These are phyloP conservation scores for Sebastiscus albofasciatus DNA, from an alignment of 2,797 vertebrate species.

Conservation along the genomic window DNA sequence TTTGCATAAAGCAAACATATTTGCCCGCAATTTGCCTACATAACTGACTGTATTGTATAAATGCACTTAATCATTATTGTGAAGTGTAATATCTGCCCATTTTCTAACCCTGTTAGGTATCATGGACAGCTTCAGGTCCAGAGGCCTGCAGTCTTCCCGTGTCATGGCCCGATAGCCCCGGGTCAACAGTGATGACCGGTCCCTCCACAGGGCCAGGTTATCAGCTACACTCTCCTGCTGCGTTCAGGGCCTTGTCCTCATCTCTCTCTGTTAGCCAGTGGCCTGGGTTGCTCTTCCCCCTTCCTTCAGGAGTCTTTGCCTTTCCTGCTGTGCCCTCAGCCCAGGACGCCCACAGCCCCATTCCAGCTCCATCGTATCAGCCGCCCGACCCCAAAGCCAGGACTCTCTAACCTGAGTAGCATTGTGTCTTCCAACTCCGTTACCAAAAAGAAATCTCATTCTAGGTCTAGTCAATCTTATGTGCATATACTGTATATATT, in stretches of 20 bases:
- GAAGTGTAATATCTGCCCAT: slow-evolving; percentile 16
- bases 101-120: slow-evolving; percentile 76
- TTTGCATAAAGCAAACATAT: no score
- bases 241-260: slow-evolving; percentile 72
- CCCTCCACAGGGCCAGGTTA: slow-evolving; percentile 56
- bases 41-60: neutral
- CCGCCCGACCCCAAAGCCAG: slow-evolving; percentile 80
- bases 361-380: slow-evolving; percentile 72
- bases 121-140: slow-evolving; percentile 74
- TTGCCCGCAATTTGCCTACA: neutral
- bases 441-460: slow-evolving; percentile 66
- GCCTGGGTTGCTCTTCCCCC: slow-evolving; percentile 66
- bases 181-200: slow-evolving; percentile 74
- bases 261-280: slow-evolving; percentile 81
- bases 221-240: slow-evolving; percentile 71
- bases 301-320: slow-evolving; percentile 67
- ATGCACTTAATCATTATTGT: neutral
- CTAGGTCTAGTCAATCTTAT: slow-evolving; percentile 56
- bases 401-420: slow-evolving; percentile 80
- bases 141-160: slow-evolving; percentile 72
- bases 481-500: slow-evolving; percentile 77
- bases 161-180: slow-evolving; percentile 81
- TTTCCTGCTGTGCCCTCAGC: slow-evolving; percentile 76
- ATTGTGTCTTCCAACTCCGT: slow-evolving; percentile 72
- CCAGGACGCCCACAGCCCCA: slow-evolving; percentile 62